Conservation (phyloP, 2,113 vertebrate species). For the Melanocharis versteri region DNA sequence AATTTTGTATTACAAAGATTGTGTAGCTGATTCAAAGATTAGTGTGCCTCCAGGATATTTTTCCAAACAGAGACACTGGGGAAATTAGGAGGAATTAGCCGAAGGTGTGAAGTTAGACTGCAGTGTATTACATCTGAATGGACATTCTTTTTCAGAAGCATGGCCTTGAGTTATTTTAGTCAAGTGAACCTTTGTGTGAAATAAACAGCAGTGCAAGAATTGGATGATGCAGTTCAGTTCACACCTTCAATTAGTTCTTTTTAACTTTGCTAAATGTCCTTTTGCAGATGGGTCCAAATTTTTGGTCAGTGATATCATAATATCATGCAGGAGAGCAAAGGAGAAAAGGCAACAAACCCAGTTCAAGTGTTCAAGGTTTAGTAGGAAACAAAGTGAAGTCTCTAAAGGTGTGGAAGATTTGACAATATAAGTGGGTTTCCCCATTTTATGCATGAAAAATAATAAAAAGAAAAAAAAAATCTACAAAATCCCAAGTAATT, state of each 20-base stretch:
- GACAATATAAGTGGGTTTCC: background rate
- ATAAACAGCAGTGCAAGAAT: background rate
- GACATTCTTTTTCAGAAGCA: background rate
- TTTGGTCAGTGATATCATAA: background rate
- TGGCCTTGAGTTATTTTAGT: background rate
- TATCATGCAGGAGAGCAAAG: background rate
- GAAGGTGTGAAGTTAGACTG: background rate
- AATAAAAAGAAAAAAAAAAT: background rate
- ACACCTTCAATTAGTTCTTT: background rate
- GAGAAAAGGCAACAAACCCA: background rate
- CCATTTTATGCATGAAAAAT: background rate
- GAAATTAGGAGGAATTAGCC: constrained; percentile 19
- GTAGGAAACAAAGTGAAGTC: background rate
- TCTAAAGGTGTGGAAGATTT: background rate
- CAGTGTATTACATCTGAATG: background rate
- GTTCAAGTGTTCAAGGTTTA: background rate
- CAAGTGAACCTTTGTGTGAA: background rate
- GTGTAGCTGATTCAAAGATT: background rate
- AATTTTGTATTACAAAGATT: background rate
- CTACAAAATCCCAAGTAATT: background rate
- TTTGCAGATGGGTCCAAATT: background rate
- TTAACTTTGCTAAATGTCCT: background rate
- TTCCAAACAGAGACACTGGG: background rate
- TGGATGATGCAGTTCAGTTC: background rate
- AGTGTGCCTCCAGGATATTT: background rate